Evolutionary conservation across 2,797 vertebrate species (phyloP).

Genomic region (Limosa lapponica): DNA sequence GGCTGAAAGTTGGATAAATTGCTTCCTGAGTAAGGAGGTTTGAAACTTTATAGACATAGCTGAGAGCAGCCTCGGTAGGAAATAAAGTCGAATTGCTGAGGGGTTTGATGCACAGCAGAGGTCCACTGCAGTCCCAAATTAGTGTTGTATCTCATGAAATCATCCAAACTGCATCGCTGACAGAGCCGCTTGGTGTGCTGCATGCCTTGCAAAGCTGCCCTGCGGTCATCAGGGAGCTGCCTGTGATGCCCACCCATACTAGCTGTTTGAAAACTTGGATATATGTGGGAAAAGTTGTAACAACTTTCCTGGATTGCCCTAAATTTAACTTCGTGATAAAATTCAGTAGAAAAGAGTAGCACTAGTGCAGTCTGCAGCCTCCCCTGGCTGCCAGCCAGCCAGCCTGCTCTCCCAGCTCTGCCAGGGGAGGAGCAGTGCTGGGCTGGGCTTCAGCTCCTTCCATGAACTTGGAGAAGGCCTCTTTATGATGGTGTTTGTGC

Average conservation of each 20-base stretch:
- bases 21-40: neutral
- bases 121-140: neutral
- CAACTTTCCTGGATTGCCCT: neutral
- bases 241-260: fast-evolving
- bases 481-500: fast-evolving
- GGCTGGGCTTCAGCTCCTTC: neutral
- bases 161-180: neutral
- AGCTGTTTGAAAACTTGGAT: neutral
- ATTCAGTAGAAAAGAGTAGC: neutral
- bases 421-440: neutral
- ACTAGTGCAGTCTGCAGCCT: fast-evolving
- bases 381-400: too few relatives aligned
- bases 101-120: neutral
- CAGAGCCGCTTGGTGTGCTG: neutral
- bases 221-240: neutral
- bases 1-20: neutral
- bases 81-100: too few relatives aligned
- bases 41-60: neutral
- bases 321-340: neutral
- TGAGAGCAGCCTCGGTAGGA: neutral
- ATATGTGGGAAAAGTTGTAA: neutral
- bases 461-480: neutral
- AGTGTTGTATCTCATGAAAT: neutral
- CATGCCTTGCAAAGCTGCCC: neutral
- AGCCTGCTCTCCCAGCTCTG: too few relatives aligned